Evolutionary conservation across 2,113 vertebrate genomes (phyloP), one percentile per base, ranked within the genome.

Genomic region (Pangasianodon hypophthalmus): DNA sequence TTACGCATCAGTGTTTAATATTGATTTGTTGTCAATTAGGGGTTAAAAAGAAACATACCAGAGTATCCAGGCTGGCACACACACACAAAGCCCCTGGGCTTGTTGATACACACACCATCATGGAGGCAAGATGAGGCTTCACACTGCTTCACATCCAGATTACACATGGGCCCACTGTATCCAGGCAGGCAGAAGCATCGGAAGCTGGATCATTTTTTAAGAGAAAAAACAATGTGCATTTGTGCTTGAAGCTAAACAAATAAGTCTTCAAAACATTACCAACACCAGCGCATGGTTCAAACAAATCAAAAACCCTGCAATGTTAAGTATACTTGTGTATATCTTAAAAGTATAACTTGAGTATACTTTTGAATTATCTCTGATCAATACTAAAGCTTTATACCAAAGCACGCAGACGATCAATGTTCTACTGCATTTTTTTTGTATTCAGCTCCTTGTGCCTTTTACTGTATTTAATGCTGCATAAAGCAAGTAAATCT

Each of bases 101-200:
- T 95, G 93, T 96, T 97, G 94, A 96, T 92, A 92, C 96, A 97
- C 91, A 94, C 95, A 92, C 96, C 96, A 92, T 95, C 94, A 32
- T 97, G 94, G 81, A 96, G 94, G 93, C 97, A 98, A 94, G 96
- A 95, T 90, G 94, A 95, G 79, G 91, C 93, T 94, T 97, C 96
- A 87, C 96, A 98, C 91, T 97, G 95, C 64, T 97, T 96, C 92
- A 96, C 91, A 56, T 96, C 95, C 93, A 97, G 91, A 94, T 97
- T 95, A 94, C 96, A 98, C 69, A 96, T 87, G 7, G 89, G 89
- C 87, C 95, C 97, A 44, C 96, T 96, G 92, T 96, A 97, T 80
- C 95, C 96, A 81, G 94, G 88, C 75, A 95, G 93, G 92, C 96
- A 97, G 75, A 91, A 92, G 91, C 97, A 98, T 71, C 87, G 80